Conservation (phyloP, 2,113 vertebrate genomes). For the Recurvirostra avosetta region DNA sequence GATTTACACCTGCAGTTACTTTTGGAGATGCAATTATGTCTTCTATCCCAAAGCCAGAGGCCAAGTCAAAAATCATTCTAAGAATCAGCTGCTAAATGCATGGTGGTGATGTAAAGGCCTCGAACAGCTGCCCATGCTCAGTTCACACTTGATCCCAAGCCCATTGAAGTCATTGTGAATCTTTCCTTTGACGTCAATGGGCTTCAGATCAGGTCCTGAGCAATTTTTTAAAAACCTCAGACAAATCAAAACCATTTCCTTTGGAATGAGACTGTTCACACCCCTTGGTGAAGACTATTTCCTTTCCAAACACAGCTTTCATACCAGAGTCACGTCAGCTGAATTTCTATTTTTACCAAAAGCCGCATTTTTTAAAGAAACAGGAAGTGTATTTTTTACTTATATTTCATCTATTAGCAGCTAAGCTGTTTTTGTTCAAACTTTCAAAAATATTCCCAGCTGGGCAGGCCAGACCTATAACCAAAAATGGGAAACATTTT, state of each 20-base stretch:
- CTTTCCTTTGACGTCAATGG: constrained; percentile 61
- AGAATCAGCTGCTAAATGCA: neutral
- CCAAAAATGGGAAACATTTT: neutral
- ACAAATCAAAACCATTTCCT: constrained; percentile 66
- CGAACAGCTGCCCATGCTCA: neutral
- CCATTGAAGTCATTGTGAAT: constrained; percentile 28
- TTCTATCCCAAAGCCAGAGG: neutral
- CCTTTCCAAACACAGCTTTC: constrained; percentile 42
- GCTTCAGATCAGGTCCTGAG: constrained; percentile 48
- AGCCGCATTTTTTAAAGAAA: neutral
- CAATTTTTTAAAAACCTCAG: constrained; percentile 53
- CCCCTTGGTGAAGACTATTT: constrained; percentile 49
- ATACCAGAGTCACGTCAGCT: neutral
- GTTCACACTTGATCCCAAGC: constrained; percentile 14
- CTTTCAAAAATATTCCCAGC: neutral
- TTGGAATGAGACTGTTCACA: constrained; percentile 35
- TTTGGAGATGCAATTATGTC: neutral
- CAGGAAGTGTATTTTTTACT: neutral
- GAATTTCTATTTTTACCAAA: constrained; percentile 35
- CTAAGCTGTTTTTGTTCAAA: neutral
- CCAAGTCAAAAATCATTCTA: neutral
- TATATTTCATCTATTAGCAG: neutral
- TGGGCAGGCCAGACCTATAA: neutral
- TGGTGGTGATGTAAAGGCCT: neutral
- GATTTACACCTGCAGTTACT: neutral